Base-by-base conservation (phyloP, 1,140 invertebrate species). In the Potamilus streckersoni region DNA sequence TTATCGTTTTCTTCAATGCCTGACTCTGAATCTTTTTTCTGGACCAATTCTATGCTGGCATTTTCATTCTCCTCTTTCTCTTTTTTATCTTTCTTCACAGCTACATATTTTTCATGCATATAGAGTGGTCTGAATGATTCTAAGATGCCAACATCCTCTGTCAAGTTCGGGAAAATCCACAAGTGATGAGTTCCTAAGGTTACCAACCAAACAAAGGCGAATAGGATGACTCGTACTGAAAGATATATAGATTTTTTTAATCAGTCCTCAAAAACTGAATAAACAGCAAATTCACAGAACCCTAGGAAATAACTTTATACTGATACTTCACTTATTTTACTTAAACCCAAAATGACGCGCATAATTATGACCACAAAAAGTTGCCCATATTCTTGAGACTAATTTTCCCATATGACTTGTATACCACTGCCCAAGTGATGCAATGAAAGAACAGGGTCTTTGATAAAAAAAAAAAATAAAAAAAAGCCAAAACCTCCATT, bases 81-180 rank as follows among this genome's bases (percentile, higher is more conserved):
- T 93, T 95, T 75, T 66, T 75, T 74, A 72, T 83, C 80, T 71
- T 83, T 88, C 55, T 80, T 73, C 38, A 77, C 69, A 62, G 71
- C 69, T 67, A 71, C 64, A 27, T 79, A 78, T 19, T 78, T 57
- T 68, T 89, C 85, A 80, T 90, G 88, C 67, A 89, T 95, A 92
- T 99, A 99, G 3, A 99, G 91, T 49, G 98, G 98, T 94, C 96
- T 97, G 91, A 99, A 99, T 2, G 97, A 99, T 61, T 98, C 97
- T 74, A 99, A 96, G 92, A 99, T 98, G 58, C 98, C 97, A 65
- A 99, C 98, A 91, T 99, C 98, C 90, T 99, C 98, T 3, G 97
- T 98, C 27, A 99, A 92, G 92, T 99, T 99, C 1, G 98, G 98
- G 76, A 99, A 92, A 69, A 99, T 92, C 97, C 98, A 99, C 69